These are phyloP conservation scores for Euwallacea fornicatus DNA, from an alignment of 1,140 invertebrate genomes.

Conservation along the genomic window DNA sequence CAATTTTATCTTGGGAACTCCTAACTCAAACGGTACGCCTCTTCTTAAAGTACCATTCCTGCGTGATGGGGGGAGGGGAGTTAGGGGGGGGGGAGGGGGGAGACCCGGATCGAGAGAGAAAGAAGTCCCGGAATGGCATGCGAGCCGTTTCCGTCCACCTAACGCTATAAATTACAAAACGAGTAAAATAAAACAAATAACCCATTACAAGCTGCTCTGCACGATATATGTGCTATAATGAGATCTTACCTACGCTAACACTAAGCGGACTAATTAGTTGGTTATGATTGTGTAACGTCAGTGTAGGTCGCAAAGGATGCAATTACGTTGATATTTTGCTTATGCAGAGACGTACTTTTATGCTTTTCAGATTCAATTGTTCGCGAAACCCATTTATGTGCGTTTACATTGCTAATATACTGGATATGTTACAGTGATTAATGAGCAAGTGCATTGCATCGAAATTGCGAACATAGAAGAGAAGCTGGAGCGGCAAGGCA, in stretches of 20 bases:
- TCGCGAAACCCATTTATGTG: too few relatives aligned
- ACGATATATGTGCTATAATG: constrained; percentile 17
- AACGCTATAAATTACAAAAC: constrained; percentile 16
- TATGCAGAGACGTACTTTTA: not conserved
- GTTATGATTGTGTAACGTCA: constrained; percentile 19
- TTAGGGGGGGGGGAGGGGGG: too few relatives aligned
- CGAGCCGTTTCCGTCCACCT: constrained; percentile 1
- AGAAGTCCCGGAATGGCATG: not conserved
- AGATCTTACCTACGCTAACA: constrained; percentile 28
- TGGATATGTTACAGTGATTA: too few relatives aligned
- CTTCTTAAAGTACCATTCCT: too few relatives aligned
- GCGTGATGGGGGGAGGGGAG: too few relatives aligned
- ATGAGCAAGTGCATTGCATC: too few relatives aligned
- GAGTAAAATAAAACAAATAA: constrained; percentile 21
- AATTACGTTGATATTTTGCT: constrained; percentile 17
- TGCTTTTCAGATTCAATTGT: too few relatives aligned
- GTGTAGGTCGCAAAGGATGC: constrained; percentile 26
- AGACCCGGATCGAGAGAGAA: too few relatives aligned
- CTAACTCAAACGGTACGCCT: too few relatives aligned
- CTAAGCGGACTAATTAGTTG: constrained; percentile 24
- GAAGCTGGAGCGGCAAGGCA: too few relatives aligned
- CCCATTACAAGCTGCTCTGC: constrained; percentile 10
- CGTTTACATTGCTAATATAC: too few relatives aligned
- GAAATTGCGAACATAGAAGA: too few relatives aligned
- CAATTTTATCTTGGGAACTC: not conserved